Conservation (phyloP, 2,888 invertebrate genomes). For the Callimorpha dominula region DNA sequence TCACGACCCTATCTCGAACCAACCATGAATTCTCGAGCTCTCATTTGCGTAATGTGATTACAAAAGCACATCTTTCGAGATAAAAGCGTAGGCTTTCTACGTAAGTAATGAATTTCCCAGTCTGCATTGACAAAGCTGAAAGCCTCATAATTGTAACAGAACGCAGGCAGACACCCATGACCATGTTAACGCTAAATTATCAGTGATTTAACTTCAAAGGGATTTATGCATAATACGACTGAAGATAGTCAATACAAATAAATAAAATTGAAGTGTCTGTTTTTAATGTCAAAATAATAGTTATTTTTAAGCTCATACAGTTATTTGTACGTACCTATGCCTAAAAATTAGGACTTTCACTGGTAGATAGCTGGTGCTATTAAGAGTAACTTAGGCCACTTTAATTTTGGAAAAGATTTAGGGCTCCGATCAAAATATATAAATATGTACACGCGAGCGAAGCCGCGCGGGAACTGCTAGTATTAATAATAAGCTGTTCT, state of each 20-base stretch:
- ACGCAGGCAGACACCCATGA: constrained; percentile 35
- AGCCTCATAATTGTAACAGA: constrained; percentile 71
- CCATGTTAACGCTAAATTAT: constrained; percentile 39
- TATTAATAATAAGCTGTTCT: constrained; percentile 10
- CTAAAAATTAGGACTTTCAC: too few relatives aligned
- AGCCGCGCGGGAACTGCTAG: too few relatives aligned
- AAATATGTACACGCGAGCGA: too few relatives aligned
- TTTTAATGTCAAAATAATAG: too few relatives aligned
- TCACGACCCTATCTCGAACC: constrained; percentile 80
- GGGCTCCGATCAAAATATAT: too few relatives aligned
- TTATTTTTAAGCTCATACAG: too few relatives aligned
- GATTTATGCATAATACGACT: constrained; percentile 12
- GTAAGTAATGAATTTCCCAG: constrained; percentile 83
- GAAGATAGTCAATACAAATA: background rate
- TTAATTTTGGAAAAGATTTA: too few relatives aligned
- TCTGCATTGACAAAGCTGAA: constrained; percentile 69
- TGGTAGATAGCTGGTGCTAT: too few relatives aligned
- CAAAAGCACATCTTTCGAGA: constrained; percentile 85
- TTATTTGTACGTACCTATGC: too few relatives aligned
- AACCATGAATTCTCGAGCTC: constrained; percentile 80
- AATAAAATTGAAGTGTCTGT: too few relatives aligned
- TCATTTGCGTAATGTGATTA: constrained; percentile 86
- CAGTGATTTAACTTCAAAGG: constrained; percentile 24
- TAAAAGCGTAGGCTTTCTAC: constrained; percentile 81
- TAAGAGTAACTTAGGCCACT: too few relatives aligned